Percentiles rank a stretch among this genome's conserved stretches.
Conservation (phyloP, 2,113 vertebrate species). For the Hippocampus abdominalis region DNA sequence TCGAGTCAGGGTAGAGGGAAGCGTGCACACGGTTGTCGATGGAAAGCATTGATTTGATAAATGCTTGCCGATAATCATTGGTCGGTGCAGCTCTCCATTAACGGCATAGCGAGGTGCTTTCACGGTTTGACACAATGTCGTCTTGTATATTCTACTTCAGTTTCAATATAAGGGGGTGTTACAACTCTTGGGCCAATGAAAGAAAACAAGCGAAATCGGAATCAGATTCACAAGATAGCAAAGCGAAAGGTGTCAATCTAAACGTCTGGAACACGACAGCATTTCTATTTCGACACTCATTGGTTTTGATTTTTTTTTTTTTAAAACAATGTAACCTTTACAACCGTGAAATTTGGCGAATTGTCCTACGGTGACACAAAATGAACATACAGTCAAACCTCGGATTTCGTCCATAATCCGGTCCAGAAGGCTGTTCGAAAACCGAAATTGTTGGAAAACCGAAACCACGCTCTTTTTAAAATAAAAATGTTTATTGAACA, state of each 20-base stretch:
- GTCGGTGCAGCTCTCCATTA: background rate
- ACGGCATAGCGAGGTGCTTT: slow-evolving; percentile 14
- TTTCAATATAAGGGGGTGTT: slow-evolving; percentile 37
- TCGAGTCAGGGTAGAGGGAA: background rate
- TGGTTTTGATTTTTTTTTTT: no score
- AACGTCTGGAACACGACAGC: background rate
- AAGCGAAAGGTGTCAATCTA: slow-evolving; percentile 48
- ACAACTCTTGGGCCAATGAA: slow-evolving; percentile 52
- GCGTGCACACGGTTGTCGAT: background rate
- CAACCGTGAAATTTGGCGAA: no score
- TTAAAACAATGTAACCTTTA: no score
- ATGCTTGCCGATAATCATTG: slow-evolving; percentile 28
- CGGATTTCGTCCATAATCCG: no score
- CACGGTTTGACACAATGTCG: background rate
- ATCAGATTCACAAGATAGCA: slow-evolving; percentile 50
- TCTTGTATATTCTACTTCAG: slow-evolving; percentile 35
- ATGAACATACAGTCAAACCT: no score
- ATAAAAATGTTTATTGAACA: no score
- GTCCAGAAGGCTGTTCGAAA: no score
- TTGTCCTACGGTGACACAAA: background rate
- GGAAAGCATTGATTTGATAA: slow-evolving; percentile 35
- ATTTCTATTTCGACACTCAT: slow-evolving; percentile 23
- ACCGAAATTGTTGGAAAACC: no score
- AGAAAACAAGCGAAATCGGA: slow-evolving; percentile 42
- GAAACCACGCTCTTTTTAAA: no score